These are phyloP conservation scores for Zaprionus kolodkinae DNA, from an alignment of 1,140 invertebrate species.

Conservation along the genomic window DNA sequence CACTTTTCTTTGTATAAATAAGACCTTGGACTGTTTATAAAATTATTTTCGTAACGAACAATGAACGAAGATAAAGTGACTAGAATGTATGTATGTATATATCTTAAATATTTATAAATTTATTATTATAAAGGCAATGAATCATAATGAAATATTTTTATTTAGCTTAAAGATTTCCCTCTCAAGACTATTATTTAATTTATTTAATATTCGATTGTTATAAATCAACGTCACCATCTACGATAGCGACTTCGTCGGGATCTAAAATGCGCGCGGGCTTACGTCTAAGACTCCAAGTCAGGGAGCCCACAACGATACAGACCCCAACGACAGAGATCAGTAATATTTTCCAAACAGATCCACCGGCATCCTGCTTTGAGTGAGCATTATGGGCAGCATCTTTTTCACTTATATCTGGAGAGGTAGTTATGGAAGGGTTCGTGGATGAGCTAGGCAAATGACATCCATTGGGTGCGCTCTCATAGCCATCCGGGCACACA, in stretches of 20 bases:
- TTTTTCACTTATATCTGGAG: not conserved
- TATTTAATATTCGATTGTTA: not conserved
- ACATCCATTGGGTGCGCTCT: slow-evolving; percentile 17
- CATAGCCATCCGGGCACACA: slow-evolving; percentile 65
- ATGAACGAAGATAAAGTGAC: not conserved
- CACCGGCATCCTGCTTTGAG: not conserved
- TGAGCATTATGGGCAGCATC: not conserved
- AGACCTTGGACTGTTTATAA: slow-evolving; percentile 5
- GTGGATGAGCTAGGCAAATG: not conserved
- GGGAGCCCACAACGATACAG: not conserved
- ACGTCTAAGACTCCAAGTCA: not conserved
- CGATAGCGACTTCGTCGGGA: not conserved
- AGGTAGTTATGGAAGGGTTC: not conserved
- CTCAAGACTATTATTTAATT: too few species aligned
- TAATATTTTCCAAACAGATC: too few species aligned
- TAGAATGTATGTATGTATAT: too few species aligned
- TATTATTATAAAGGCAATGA: too few species aligned
- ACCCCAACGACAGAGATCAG: not conserved
- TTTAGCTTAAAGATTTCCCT: not conserved
- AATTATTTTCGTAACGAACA: not conserved
- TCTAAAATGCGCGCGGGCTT: not conserved
- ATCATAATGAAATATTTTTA: not conserved
- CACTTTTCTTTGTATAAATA: too few species aligned
- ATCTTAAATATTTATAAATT: too few species aligned
- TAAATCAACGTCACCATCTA: not conserved